Evolutionary conservation across 2,113 vertebrate species (phyloP), one percentile per base, ranked within the genome.

Genomic region (Nibea albiflora): DNA sequence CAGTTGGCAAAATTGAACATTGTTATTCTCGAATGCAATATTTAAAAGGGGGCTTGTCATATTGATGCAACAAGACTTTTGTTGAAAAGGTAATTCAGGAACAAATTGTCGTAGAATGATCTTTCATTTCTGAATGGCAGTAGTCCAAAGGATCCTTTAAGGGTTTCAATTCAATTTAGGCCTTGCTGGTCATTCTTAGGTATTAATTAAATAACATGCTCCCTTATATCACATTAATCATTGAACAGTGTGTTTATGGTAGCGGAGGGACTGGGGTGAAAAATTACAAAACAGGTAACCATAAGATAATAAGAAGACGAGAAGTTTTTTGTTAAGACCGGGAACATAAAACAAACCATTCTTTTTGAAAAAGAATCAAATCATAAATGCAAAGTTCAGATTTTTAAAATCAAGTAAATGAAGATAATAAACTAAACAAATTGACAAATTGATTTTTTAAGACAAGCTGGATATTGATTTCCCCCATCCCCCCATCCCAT

Each of bases 1-100:
- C 76, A 64, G 58, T 15, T 22, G 47, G 47, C 15, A 8, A 61
- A 62, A 61, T 46, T 28, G 11, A 28, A 35, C 24, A 35, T 76
- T 56, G 53, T 72, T 57, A 58, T 57, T 15, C 5, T 20, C 31
- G 11, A 17, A 71, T 79, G 17, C 24, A 56, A 10, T 64, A 56
- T 54, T 72, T 19, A 71, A 56, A 79, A 57, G 60, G 15, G 11
- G 26, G 26, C 16, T 35, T 24, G 24, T 57, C 3, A 9, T 49
- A 35, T 39, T 26, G 26, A 58, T 49, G 61, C 35, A n/a, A n/a
- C 8, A 31, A 31, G 17, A 68, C 26, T 42, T 46, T 2, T 61
- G 28, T 54, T 11, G 4, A 54, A 54, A 35, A 31, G 28, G 14
- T 50, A 12, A 1, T 62, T 62, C 9, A 35, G 46, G 20, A 52